Base-by-base conservation (phyloP, 2,113 vertebrate genomes). In the Ciconia maguari region DNA sequence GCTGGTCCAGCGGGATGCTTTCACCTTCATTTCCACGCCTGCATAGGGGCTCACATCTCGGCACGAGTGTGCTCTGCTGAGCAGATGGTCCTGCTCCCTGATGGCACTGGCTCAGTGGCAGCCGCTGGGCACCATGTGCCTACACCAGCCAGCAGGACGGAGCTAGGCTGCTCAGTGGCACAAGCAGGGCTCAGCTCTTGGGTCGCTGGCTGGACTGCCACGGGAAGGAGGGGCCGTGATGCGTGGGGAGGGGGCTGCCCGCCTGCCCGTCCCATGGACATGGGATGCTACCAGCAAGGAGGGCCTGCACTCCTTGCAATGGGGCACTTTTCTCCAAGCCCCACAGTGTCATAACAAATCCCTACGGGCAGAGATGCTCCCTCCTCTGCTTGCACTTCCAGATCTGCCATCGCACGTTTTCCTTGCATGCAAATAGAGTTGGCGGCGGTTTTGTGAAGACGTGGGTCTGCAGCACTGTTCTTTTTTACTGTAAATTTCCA, bases 11-110 rank as follows among this genome's bases (percentile, higher is more conserved):
- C 2, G 1, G 27, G 44, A 82, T 8, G 13, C 51, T 30, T 25
- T 24, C 51, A 49, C 51, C 68, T 55, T n/a, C 4, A 0, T 20
- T 38, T 34, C 76, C 25, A 13, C 2, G 2, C 19, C 49, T 30
- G 42, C n/a, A 20, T 1, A 1, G 19, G 25, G 42, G 6, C 66
- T n/a, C 4, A 2, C 27, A 8, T 25, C 34, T 32, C 5, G 0
- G 34, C 48, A 21, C 5, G 1, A 36, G 18, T 2, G 4, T 6
- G 32, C 17, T 27, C 55, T 27, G 5, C n/a, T 3, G 16, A 16
- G 76, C 5, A 71, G 48, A 4, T 16, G 44, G 30, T 61, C 64
- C 38, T 32, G 29, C 42, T 19, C 8, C 49, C 14, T 4, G 0
- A 10, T 3, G 4, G 60, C 57, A 49, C 57, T 9, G 16, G 49